Conservation (phyloP, 2,888 invertebrate genomes). For the Oxytorus armatus region DNA sequence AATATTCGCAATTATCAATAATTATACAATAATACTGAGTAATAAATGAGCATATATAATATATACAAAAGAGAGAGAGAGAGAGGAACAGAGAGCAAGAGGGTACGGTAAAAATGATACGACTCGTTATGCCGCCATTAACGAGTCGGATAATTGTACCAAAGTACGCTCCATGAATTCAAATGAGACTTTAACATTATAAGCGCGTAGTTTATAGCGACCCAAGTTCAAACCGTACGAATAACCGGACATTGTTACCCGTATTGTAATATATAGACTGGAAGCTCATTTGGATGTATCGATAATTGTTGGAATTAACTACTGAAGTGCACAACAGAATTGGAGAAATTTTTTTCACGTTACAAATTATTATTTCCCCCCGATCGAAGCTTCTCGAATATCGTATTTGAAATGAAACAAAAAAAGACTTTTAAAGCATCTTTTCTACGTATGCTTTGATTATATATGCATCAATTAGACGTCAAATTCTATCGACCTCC, state of each 20-base stretch:
- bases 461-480: slow-evolving; percentile 32
- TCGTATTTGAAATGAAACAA: too few relatives aligned
- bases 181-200: slow-evolving; percentile 64
- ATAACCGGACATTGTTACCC: slow-evolving; percentile 28
- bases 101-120: slow-evolving; percentile 50
- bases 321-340: slow-evolving; percentile 1
- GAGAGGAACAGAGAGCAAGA: neutral
- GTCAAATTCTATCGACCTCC: slow-evolving; percentile 20
- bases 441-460: too few relatives aligned
- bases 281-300: slow-evolving; percentile 23
- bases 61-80: neutral
- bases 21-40: slow-evolving; percentile 33
- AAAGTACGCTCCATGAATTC: slow-evolving; percentile 65
- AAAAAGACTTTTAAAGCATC: neutral
- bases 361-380: neutral
- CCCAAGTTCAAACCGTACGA: slow-evolving; percentile 33
- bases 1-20: slow-evolving; percentile 43
- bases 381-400: neutral
- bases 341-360: neutral
- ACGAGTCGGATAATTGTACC: slow-evolving; percentile 63
- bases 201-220: slow-evolving; percentile 57
- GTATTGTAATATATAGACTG: slow-evolving; percentile 3
- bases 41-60: slow-evolving; percentile 11
- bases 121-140: slow-evolving; percentile 59
- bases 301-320: slow-evolving; percentile 38